Evolutionary conservation across 2,113 vertebrate genomes (phyloP), one percentile per base, ranked within the genome.

Genomic region (Callipepla californica): DNA sequence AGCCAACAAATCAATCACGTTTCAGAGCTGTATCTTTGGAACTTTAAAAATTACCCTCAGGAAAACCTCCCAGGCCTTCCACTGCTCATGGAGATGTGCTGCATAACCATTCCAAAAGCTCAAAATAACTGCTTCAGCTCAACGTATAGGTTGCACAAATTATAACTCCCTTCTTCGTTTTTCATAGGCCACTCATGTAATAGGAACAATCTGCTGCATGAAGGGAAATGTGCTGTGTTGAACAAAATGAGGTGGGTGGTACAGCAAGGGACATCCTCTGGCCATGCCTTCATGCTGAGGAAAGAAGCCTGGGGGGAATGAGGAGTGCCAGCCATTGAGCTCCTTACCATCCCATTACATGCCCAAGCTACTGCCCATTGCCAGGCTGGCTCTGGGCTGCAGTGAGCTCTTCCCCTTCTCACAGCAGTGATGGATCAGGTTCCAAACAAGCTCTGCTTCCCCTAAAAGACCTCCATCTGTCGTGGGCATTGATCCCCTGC

Each of bases 401-500:
- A 18, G 53, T 22, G 58, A 53, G 17, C 50, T 73, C 47, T 67
- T 44, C 10, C 47, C 19, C 62, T 53, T 34, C 44, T 66, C 6
- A 4, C 81, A 12, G 63, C 28, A 36, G 4, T n/a, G 51, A 92
- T 66, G 63, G 72, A 92, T 93, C 22, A 1, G 8, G 38, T 25
- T 58, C 70, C 25, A 17, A 77, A 45, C 59, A 6, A 11, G 79
- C 58, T 65, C 74, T 58, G 40, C 30, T 53, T 70, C 70, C 93
- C 87, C 51, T 79, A 77, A 68, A 59, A 76, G n/a, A 19, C 62
- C 58, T 85, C 48, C 76, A 32, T 65, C 79, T 79, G 72, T 74
- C 94, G 89, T 87, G 30, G 42, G 11, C 79, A 96, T 91, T 3
- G 75, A 96, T 95, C 86, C 90, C 80, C 87, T 67, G 74, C 67